Conservation (phyloP, 2,113 vertebrate genomes). For the Thalassoma bifasciatum region DNA sequence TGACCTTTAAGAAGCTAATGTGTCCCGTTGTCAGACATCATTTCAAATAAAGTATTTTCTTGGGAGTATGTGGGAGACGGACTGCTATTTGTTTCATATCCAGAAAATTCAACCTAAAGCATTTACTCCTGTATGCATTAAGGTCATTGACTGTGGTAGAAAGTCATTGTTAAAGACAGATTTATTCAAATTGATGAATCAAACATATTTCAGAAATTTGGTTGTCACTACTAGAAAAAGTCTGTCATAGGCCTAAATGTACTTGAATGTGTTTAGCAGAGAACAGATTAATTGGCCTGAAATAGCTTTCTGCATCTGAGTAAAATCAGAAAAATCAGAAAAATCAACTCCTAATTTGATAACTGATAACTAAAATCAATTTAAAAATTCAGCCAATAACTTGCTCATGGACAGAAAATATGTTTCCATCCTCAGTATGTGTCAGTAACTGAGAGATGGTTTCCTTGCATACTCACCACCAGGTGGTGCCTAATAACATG, state of each 20-base stretch:
- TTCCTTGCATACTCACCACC: conserved; percentile 75
- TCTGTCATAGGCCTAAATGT: conserved; percentile 1
- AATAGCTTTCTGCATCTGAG: background rate
- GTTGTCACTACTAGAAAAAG: background rate
- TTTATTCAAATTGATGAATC: background rate
- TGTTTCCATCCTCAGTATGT: conserved; percentile 32
- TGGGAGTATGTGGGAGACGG: background rate
- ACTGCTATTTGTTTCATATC: background rate
- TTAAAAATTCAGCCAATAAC: background rate
- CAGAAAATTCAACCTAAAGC: background rate
- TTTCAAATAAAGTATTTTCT: background rate
- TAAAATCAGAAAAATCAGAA: background rate
- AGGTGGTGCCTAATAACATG: conserved; percentile 82
- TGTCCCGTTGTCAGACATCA: background rate
- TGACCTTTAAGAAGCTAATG: background rate
- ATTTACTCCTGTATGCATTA: background rate
- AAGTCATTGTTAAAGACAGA: background rate
- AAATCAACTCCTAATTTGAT: background rate
- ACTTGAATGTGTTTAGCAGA: conserved; percentile 9
- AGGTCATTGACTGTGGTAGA: background rate
- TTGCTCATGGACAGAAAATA: conserved; percentile 1
- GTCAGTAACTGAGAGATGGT: conserved; percentile 48
- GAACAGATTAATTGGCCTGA: background rate
- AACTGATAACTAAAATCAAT: background rate
- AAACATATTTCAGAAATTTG: background rate